Evolutionary conservation across 2,888 invertebrate species (phyloP).

Genomic region (Lasioglossum pauxillum): DNA sequence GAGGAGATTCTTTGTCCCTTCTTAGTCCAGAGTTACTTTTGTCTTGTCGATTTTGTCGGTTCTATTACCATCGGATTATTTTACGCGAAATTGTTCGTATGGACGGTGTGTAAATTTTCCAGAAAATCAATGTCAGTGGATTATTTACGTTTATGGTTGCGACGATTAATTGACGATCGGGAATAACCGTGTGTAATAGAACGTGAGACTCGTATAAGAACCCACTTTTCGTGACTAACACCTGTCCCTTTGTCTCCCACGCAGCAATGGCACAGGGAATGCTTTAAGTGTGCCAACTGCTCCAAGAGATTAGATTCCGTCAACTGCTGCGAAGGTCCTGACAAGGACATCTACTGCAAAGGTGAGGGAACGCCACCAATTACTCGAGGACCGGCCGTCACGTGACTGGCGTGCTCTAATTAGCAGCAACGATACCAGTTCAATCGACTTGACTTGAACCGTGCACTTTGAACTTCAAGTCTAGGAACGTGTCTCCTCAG

Average conservation of each 20-base stretch:
- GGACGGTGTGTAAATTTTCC: neutral
- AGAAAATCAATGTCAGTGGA: neutral
- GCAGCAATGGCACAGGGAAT: slow-evolving; percentile 96
- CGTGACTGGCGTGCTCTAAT: slow-evolving; percentile 25
- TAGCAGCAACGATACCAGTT: neutral
- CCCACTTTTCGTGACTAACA: slow-evolving; percentile 78
- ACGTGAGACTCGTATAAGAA: slow-evolving; percentile 35
- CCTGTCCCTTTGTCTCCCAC: slow-evolving; percentile 84
- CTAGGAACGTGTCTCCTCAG: neutral
- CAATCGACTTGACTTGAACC: neutral
- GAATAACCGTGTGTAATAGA: slow-evolving; percentile 54
- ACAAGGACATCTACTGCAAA: slow-evolving; percentile 98
- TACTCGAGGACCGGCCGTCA: neutral
- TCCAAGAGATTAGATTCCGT: slow-evolving; percentile 95
- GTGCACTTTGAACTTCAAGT: neutral
- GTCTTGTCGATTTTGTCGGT: neutral
- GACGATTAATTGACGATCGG: slow-evolving; percentile 11
- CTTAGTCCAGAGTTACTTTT: neutral
- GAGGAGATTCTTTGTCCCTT: slow-evolving; percentile 1
- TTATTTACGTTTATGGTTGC: neutral
- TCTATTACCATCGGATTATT: slow-evolving; percentile 26
- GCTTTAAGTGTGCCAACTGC: slow-evolving; percentile 96
- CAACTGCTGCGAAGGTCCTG: slow-evolving; percentile 96
- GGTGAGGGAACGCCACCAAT: slow-evolving; percentile 86
- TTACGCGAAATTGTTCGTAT: neutral